A percentile compares a stretch with the other conserved stretches of the same genome.
Conservation (phyloP, 2,888 invertebrate species). For the Polylopha cassiicola region DNA sequence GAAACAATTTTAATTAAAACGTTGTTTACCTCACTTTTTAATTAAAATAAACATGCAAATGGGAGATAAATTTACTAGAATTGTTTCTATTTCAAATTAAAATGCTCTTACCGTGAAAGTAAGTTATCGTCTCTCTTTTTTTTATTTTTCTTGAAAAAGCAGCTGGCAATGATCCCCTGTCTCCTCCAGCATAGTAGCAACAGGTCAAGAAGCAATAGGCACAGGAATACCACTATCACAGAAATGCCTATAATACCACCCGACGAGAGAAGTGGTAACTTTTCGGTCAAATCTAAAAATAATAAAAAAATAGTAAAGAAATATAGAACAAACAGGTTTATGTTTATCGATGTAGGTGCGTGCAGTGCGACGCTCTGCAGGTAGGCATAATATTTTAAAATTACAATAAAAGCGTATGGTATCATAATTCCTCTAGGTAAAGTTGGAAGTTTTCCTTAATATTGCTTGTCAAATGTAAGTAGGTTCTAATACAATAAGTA, state of each 20-base stretch:
- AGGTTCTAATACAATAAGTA: no score
- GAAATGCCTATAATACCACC: slow-evolving; percentile 89
- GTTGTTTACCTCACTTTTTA: not conserved
- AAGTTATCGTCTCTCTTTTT: slow-evolving; percentile 80
- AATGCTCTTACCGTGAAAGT: slow-evolving; percentile 46
- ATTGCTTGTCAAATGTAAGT: no score
- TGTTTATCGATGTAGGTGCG: no score
- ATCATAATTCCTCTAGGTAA: no score
- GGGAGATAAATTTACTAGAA: no score
- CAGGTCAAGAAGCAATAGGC: slow-evolving; percentile 88
- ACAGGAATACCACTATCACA: slow-evolving; percentile 83
- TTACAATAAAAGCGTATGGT: no score
- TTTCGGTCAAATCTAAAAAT: not conserved
- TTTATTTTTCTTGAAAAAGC: slow-evolving; percentile 79
- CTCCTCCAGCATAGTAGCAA: slow-evolving; percentile 81
- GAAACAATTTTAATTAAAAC: not conserved
- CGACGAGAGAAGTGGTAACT: slow-evolving; percentile 70
- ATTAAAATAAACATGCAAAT: no score
- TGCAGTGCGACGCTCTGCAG: no score
- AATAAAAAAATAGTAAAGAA: no score
- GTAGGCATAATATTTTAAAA: no score
- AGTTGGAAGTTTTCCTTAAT: not conserved
- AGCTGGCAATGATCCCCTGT: slow-evolving; percentile 82
- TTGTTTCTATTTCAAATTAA: no score
- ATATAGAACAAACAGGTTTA: no score